Evolutionary conservation across 2,797 vertebrate genomes (phyloP).

Genomic region (Helostoma temminkii): DNA sequence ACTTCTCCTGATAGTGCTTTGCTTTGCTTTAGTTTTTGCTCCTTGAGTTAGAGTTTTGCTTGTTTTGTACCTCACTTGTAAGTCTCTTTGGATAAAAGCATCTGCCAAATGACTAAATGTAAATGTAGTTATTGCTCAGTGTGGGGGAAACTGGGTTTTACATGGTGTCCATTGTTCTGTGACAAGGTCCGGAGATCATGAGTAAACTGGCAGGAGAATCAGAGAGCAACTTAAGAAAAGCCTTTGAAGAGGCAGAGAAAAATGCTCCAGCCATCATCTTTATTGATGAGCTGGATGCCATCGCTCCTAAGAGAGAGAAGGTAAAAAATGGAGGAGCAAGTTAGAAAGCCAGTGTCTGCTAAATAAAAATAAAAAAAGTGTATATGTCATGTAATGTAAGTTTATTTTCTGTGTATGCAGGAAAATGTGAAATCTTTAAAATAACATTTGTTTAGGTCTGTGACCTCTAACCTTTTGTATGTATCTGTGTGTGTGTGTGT

Average conservation of each 20-base stretch:
- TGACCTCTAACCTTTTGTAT: not conserved
- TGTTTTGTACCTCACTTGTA: too few species aligned
- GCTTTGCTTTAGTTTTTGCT: too few species aligned
- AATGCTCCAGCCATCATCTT: conserved; percentile 97
- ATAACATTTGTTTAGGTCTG: not conserved
- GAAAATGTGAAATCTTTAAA: not conserved
- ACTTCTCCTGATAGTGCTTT: too few species aligned
- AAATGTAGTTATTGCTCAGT: conserved; percentile 8
- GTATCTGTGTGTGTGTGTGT: conserved; percentile 20
- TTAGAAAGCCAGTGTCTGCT: not conserved
- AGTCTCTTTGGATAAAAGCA: too few species aligned
- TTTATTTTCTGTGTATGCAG: not conserved
- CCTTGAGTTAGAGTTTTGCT: too few species aligned
- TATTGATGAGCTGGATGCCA: conserved; percentile 96
- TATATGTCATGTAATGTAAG: not conserved
- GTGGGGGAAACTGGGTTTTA: conserved; percentile 23
- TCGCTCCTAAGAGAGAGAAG: conserved; percentile 98
- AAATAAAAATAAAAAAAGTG: too few species aligned
- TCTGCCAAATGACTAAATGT: too few species aligned
- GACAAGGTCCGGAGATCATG: conserved; percentile 95
- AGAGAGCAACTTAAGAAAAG: conserved; percentile 96
- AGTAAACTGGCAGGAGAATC: conserved; percentile 97
- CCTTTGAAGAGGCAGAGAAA: conserved; percentile 97
- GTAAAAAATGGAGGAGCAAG: conserved; percentile 69
- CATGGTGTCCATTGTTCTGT: conserved; percentile 12